Evolutionary conservation across 2,888 invertebrate genomes (phyloP), one percentile per base, ranked within the genome.

Genomic region (Trissolcus brochymenae): DNA sequence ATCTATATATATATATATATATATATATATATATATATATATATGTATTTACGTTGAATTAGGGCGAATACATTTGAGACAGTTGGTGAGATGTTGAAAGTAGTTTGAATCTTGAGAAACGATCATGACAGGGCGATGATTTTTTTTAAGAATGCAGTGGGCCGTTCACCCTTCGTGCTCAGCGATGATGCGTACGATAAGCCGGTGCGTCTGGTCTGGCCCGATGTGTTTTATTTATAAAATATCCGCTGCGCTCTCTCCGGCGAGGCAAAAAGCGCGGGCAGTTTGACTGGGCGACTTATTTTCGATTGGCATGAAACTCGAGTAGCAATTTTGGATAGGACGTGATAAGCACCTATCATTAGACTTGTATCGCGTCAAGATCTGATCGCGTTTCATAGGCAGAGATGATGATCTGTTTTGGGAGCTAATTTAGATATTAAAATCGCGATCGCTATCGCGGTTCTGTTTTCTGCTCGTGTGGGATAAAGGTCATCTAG

Each of bases 71-170:
- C 3, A 25, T 25, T 4, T 55, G 40, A 41, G 25, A 21, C 53
- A 62, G 53, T 67, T 67, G 50, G 74, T 17, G 66, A 74, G 25
- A 25, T 4, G 25, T 57, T 57, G 56, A 46, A 59, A 57, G 64
- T 62, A 68, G 65, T 75, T 70, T 70, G 29, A 76, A 57, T 70
- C 67, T 68, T 61, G 56, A 64, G 57, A 67, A 67, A 60, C 59
- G 41, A 76, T 60, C 67, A 79, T 81, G 81, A 81, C 35, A 35
- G 35, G 35, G 35, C 35, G 35, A 35, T 35, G 35, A 35, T 35
- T 35, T 35, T 81, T 81, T 81, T 76, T 62, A 78, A 71, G 80
- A 78, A 80, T 78, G 78, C 76, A 73, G 19, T 67, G 78, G 76
- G 73, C 73, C 80, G 74, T 80, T 80, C 73, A 80, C 78, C 78